These are phyloP conservation scores for Eulithis prunata DNA, from an alignment of 2,888 invertebrate species.

Conservation along the genomic window DNA sequence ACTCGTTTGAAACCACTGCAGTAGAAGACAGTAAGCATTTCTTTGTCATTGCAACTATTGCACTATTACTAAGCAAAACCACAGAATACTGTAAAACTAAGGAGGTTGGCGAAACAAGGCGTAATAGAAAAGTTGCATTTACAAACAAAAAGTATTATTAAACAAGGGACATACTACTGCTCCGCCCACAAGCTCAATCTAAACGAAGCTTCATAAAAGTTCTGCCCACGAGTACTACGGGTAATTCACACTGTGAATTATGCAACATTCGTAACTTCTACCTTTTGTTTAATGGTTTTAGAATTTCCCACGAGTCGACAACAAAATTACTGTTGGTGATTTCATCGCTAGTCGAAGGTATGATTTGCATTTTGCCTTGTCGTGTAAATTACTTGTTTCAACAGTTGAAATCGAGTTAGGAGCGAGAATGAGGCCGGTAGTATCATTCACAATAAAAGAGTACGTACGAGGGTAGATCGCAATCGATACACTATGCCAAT, in stretches of 20 bases:
- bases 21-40: no score
- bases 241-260: constrained; percentile 36
- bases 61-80: no score
- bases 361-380: constrained; percentile 34
- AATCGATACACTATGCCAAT: no score
- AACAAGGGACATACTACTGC: neutral
- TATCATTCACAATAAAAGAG: no score
- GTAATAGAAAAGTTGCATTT: neutral
- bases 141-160: constrained; percentile 3
- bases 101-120: neutral
- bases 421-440: no score
- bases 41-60: no score
- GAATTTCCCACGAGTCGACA: constrained; percentile 37
- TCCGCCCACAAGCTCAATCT: constrained; percentile 14
- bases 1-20: no score
- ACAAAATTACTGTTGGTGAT: constrained; percentile 30
- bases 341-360: constrained; percentile 25
- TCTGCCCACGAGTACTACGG: constrained; percentile 27
- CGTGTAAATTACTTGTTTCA: constrained; percentile 11
- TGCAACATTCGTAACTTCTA: constrained; percentile 41
- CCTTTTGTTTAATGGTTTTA: constrained; percentile 39
- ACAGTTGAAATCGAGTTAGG: neutral
- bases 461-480: no score
- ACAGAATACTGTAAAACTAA: no score
- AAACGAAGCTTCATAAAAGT: constrained; percentile 33